phyloP scores from a whole-genome alignment of 2,113 vertebrate genomes.

The Stigmatopora argus region DNA sequence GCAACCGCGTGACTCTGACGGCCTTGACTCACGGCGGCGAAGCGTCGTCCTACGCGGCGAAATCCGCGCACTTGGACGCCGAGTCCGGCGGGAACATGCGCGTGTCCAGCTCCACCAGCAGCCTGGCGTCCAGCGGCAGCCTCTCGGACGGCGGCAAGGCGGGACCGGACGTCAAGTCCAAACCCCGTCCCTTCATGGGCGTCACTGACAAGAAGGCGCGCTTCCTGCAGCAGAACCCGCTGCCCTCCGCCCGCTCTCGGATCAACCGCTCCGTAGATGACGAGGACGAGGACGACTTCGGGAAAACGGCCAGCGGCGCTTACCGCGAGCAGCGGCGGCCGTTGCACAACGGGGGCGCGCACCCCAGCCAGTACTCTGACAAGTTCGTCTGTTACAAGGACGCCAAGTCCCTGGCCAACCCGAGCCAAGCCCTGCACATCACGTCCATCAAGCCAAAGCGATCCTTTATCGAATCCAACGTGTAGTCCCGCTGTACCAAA shows the following conservation, averaged over 20 bases:
- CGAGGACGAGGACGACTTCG: slow-evolving; percentile 62
- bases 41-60: slow-evolving; percentile 62
- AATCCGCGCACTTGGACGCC: slow-evolving; percentile 60
- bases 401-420: slow-evolving; percentile 73
- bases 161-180: slow-evolving; percentile 73
- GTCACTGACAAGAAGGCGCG: slow-evolving; percentile 89
- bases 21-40: slow-evolving; percentile 49
- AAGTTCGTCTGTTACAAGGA: slow-evolving; percentile 73
- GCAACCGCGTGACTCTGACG: slow-evolving; percentile 55
- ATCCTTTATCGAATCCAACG: slow-evolving; percentile 95
- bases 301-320: slow-evolving; percentile 64
- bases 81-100: slow-evolving; percentile 60
- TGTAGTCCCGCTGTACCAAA: slow-evolving; percentile 57
- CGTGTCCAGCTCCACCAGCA: slow-evolving; percentile 80
- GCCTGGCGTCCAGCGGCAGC: slow-evolving; percentile 79
- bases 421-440: slow-evolving; percentile 65
- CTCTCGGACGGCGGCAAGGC: slow-evolving; percentile 78
- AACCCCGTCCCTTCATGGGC: slow-evolving; percentile 87
- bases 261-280: slow-evolving; percentile 40
- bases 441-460: slow-evolving; percentile 91
- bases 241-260: slow-evolving; percentile 35
- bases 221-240: slow-evolving; percentile 65
- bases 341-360: slow-evolving; percentile 77
- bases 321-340: slow-evolving; percentile 65
- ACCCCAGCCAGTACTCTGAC: slow-evolving; percentile 74